A percentile compares a stretch with the other conserved stretches of the same genome.
Evolutionary conservation across 2,113 vertebrate species (phyloP).

Genomic region (Channa argus): DNA sequence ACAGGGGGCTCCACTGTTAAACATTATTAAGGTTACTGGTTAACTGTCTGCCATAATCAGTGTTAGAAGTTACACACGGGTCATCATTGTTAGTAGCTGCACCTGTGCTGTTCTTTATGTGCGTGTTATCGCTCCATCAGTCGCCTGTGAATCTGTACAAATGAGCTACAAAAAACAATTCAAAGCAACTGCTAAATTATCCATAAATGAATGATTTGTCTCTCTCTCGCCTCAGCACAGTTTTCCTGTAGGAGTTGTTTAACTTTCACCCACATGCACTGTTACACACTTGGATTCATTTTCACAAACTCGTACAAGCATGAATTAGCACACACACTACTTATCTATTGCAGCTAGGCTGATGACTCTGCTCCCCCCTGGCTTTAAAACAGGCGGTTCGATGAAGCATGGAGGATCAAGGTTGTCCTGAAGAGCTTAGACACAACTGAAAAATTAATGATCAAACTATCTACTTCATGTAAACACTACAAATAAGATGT

Average conservation of each 20-base stretch:
- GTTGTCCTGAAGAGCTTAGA: constrained; percentile 37
- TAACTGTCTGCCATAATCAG: too few relatives aligned
- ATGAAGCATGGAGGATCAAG: constrained; percentile 53
- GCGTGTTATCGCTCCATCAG: not conserved
- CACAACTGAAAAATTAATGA: constrained; percentile 69
- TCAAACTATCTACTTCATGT: constrained; percentile 64
- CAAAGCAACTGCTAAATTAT: not conserved
- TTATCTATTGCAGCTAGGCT: not conserved
- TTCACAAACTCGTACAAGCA: not conserved
- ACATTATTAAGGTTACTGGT: too few relatives aligned
- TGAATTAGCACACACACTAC: not conserved
- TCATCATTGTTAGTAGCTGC: too few relatives aligned
- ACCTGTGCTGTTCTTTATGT: too few relatives aligned
- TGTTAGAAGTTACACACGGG: too few relatives aligned
- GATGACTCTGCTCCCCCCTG: constrained; percentile 13
- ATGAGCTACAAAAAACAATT: not conserved
- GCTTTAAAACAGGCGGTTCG: constrained; percentile 40
- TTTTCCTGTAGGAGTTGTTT: not conserved
- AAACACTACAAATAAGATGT: constrained; percentile 68
- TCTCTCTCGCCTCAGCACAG: not conserved
- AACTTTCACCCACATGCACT: not conserved
- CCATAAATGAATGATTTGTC: constrained; percentile 26
- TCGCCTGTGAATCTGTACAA: not conserved
- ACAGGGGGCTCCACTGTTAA: too few relatives aligned
- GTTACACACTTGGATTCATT: not conserved